Base-by-base conservation (phyloP, 2,113 vertebrate genomes). In the Cettia cetti region DNA sequence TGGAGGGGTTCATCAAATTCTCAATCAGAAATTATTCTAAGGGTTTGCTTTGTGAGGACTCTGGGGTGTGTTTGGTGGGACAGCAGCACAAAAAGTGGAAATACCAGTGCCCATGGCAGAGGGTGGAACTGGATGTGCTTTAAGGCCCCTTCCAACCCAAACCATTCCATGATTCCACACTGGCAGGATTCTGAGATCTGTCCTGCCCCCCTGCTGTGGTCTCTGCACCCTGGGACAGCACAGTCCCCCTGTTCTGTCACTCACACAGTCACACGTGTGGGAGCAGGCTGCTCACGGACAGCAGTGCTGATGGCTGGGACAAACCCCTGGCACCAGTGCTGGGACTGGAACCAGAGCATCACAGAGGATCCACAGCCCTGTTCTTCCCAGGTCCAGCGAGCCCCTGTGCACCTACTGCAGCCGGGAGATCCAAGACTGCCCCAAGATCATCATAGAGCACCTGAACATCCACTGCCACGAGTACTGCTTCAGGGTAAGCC, bases 371-470 rank as follows among this genome's bases (percentile, higher is more conserved):
- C 63, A 7, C 42, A 57, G 33, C 74, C 53, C 33, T 86, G 50
- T 16, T 72, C 45, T n/a, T 5, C 57, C 61, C 78, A 97, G 89
- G 80, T 13, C 85, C 17, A 45, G 42, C 3, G 97, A 97, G 39
- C 97, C 97, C n/a, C n/a, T 92, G 59, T 99, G 99, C 84, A 99
- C 95, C 3, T 99, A 98, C 94, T 99, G 99, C 30, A 94, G 98
- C 61, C 90, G 98, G 24, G 94, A 86, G 74, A 99, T 99, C 93
- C 98, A 97, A 64, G 98, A 97, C 26, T 98, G 99, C 59, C 97
- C 98, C 61, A 99, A 98, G 96, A 99, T 99, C 97, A 98, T 98
- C 69, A 97, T 99, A 16, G 98, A 99, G 77, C 98, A 99, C 88
- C 98, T 99, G 22, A 98, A 98, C 68, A 98, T 99, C 96, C 97